Evolutionary conservation across 2,113 vertebrate genomes (phyloP).

Genomic region (Calonectris borealis): DNA sequence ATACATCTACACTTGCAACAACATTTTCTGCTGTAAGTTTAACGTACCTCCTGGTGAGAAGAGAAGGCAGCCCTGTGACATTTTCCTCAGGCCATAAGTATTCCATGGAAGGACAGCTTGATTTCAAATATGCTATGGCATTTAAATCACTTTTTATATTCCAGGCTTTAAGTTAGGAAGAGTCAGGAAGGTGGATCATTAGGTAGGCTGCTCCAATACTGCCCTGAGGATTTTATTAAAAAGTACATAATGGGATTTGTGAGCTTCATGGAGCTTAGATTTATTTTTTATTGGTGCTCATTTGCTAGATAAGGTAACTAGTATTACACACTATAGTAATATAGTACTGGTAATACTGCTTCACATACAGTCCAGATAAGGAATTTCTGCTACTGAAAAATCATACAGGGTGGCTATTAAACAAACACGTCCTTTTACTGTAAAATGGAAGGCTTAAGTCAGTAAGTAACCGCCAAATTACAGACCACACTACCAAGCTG

Average conservation of each 20-base stretch:
- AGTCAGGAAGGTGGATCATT: slow-evolving; percentile 62
- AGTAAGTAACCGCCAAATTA: neutral
- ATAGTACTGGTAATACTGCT: neutral
- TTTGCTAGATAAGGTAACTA: neutral
- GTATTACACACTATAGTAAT: neutral
- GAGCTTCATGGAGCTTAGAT: slow-evolving; percentile 39
- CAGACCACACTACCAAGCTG: neutral
- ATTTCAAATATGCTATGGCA: slow-evolving; percentile 62
- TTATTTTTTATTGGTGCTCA: slow-evolving; percentile 7
- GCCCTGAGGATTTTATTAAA: slow-evolving; percentile 68
- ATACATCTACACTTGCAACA: slow-evolving; percentile 7
- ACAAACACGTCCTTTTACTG: neutral
- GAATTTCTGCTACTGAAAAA: neutral
- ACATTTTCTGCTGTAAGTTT: slow-evolving; percentile 17
- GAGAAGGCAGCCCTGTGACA: slow-evolving; percentile 62
- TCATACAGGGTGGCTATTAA: neutral
- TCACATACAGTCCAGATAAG: neutral
- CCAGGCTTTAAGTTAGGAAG: slow-evolving; percentile 62
- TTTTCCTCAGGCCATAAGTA: slow-evolving; percentile 58
- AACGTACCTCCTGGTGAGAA: slow-evolving; percentile 61
- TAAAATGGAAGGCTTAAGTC: neutral
- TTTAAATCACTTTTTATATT: slow-evolving; percentile 60
- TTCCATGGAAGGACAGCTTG: slow-evolving; percentile 57
- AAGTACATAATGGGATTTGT: slow-evolving; percentile 63
- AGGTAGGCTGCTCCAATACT: slow-evolving; percentile 62